These are phyloP conservation scores for Catonia carolina DNA, from an alignment of 2,888 invertebrate genomes.

Conservation along the genomic window DNA sequence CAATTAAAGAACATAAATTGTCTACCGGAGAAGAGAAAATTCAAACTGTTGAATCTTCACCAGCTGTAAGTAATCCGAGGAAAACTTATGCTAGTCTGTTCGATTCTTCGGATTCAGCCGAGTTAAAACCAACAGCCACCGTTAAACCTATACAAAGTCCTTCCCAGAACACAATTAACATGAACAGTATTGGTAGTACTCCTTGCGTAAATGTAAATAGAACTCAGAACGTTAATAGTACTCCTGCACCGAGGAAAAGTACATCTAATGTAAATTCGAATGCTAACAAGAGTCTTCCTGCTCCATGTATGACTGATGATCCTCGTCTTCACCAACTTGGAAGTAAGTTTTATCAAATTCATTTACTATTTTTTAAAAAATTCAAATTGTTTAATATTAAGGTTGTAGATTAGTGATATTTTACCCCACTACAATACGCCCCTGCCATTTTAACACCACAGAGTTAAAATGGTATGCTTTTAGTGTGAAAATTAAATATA, in stretches of 20 bases:
- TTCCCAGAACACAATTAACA: background rate
- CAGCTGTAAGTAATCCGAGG: slow-evolving; percentile 30
- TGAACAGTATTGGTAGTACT: too few relatives aligned
- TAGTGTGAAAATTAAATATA: too few relatives aligned
- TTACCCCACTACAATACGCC: too few relatives aligned
- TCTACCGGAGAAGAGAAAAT: slow-evolving; percentile 18
- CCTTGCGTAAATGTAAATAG: too few relatives aligned
- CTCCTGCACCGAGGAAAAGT: slow-evolving; percentile 1
- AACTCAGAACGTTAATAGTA: background rate
- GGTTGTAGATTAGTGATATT: too few relatives aligned
- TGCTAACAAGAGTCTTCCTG: slow-evolving; percentile 9
- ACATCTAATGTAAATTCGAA: background rate
- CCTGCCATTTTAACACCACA: too few relatives aligned
- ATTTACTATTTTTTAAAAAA: slow-evolving; percentile 12
- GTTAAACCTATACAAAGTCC: slow-evolving; percentile 19
- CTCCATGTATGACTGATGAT: slow-evolving; percentile 44
- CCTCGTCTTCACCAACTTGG: slow-evolving; percentile 64
- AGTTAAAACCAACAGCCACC: slow-evolving; percentile 8
- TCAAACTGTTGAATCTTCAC: slow-evolving; percentile 31
- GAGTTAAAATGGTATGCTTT: too few relatives aligned
- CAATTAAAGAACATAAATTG: background rate
- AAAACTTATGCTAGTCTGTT: slow-evolving; percentile 44
- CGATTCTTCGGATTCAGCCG: slow-evolving; percentile 34
- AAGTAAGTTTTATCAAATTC: slow-evolving; percentile 47
- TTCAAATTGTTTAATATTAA: too few relatives aligned